phyloP scores from a whole-genome alignment of 1,140 invertebrate genomes.

The Elysia chlorotica region DNA sequence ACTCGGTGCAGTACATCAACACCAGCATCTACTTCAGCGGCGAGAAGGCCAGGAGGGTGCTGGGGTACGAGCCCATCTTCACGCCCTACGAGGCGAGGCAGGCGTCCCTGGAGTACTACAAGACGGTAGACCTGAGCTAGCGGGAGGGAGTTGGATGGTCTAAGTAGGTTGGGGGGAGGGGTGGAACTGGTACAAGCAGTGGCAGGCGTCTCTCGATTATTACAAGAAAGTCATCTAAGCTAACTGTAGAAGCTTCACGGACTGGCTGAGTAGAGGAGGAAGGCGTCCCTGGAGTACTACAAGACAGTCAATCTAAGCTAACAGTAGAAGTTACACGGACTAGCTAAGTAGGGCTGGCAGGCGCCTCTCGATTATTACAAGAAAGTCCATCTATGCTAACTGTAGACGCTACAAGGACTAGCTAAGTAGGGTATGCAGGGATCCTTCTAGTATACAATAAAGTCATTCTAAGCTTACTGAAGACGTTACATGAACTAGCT shows the following conservation, averaged over 20 bases:
- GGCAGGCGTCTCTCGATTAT: slow-evolving; percentile 57
- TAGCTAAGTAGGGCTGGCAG: no score
- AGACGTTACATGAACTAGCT: no score
- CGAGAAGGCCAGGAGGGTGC: slow-evolving; percentile 67
- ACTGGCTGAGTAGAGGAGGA: no score
- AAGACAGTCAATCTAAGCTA: slow-evolving; percentile 56
- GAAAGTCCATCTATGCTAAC: no score
- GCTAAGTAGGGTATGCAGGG: no score
- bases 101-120: slow-evolving; percentile 64
- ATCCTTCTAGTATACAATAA: slow-evolving; percentile 65
- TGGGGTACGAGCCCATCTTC: slow-evolving; percentile 70
- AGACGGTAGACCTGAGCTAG: slow-evolving; percentile 46
- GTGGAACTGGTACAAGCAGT: slow-evolving; percentile 63
- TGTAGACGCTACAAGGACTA: no score
- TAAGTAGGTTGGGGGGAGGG: no score
- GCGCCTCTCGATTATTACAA: no score
- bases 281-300: slow-evolving; percentile 62
- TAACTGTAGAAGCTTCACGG: background rate
- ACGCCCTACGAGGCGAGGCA: slow-evolving; percentile 61
- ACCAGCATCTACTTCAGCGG: slow-evolving; percentile 71
- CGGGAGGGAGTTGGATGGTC: background rate
- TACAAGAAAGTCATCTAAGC: slow-evolving; percentile 62
- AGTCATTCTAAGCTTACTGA: slow-evolving; percentile 26
- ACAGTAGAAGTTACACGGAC: no score
- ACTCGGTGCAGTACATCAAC: slow-evolving; percentile 64